Percentiles rank a stretch among this genome's conserved stretches.
phyloP scores from a whole-genome alignment of 2,797 vertebrate species.

The Argya squamiceps region DNA sequence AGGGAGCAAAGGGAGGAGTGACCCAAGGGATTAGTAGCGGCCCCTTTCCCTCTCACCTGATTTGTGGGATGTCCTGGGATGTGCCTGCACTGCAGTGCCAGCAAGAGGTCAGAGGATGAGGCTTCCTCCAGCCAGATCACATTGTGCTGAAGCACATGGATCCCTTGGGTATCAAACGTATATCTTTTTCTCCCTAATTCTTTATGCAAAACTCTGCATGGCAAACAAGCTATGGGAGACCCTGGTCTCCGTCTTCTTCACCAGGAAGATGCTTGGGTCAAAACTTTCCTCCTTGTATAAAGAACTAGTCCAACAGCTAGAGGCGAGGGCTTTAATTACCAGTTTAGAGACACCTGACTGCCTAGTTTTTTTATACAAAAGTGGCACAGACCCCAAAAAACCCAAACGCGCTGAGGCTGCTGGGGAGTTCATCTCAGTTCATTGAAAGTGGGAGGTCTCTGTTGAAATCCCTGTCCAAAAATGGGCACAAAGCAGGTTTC shows the following conservation, averaged over 20 bases:
- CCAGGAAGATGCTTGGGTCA: background rate
- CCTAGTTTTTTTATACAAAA: background rate
- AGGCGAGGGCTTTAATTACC: background rate
- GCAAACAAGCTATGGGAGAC: background rate
- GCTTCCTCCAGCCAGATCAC: background rate
- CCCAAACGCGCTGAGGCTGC: rapidly evolving
- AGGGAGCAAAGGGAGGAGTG: background rate
- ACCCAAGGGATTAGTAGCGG: background rate
- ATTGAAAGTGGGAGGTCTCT: background rate
- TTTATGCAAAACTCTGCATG: background rate
- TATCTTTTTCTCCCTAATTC: background rate
- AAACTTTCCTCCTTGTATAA: background rate
- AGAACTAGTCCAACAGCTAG: background rate
- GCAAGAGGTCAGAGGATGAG: background rate
- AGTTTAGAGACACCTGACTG: background rate
- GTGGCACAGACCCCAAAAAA: background rate
- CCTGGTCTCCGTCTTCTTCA: background rate
- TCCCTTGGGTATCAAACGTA: background rate
- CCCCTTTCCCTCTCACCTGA: background rate
- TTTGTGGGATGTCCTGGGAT: background rate
- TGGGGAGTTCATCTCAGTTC: background rate
- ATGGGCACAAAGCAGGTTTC: background rate
- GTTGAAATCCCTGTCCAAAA: background rate
- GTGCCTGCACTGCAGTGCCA: background rate
- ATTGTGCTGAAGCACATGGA: rapidly evolving